A percentile compares a stretch with the other conserved stretches of the same genome.
phyloP scores from a whole-genome alignment of 2,113 vertebrate genomes.

The Chrysemys picta region DNA sequence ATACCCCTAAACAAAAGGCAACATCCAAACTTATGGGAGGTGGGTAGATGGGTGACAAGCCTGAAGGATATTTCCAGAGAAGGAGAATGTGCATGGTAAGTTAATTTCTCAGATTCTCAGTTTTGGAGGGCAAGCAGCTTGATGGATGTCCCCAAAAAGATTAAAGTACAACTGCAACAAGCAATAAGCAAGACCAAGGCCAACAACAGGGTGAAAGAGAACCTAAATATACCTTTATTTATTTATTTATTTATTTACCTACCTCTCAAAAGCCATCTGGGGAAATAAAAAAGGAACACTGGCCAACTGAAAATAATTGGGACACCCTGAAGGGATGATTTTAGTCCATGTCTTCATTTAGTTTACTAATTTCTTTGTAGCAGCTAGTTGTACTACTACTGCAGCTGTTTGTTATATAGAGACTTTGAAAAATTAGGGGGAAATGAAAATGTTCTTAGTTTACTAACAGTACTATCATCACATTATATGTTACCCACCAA shows the following conservation, averaged over 20 bases:
- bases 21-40: neutral
- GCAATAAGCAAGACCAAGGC: neutral
- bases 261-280: neutral
- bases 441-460: neutral
- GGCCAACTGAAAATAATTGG: neutral
- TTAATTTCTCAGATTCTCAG: no score
- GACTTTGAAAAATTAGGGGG: neutral
- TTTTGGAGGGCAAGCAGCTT: neutral
- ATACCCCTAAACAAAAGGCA: neutral
- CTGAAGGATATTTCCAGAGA: neutral
- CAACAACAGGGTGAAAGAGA: neutral
- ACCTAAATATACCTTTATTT: neutral
- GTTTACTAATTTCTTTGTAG: neutral
- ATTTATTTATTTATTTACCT: no score
- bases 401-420: neutral
- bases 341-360: neutral
- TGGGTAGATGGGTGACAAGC: no score
- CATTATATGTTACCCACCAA: neutral
- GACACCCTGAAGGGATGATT: neutral
- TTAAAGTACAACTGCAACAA: neutral
- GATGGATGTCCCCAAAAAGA: neutral
- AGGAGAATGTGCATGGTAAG: neutral
- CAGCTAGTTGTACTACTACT: neutral
- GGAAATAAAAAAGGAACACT: neutral
- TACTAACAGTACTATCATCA: neutral